Evolutionary conservation across 2,797 vertebrate genomes (phyloP).

Genomic region (Lacerta agilis): DNA sequence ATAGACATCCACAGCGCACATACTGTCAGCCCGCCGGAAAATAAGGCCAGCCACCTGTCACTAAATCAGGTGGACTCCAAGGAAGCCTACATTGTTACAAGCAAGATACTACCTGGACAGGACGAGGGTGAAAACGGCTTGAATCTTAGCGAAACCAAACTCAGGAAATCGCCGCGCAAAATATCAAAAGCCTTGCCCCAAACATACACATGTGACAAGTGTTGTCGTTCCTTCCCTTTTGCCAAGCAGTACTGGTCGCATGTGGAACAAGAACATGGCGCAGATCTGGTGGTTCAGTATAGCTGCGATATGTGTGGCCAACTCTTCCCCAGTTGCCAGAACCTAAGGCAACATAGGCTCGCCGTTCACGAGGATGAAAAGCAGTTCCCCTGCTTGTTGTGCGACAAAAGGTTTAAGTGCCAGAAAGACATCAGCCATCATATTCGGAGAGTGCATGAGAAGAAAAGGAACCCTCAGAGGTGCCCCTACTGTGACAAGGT

Average conservation of each 20-base stretch:
- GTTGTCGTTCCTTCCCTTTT: conserved; percentile 17
- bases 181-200: background rate
- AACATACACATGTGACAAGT: background rate
- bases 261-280: conserved; percentile 25
- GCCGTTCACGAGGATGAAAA: background rate
- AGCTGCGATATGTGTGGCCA: conserved; percentile 50
- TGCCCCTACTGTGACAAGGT: conserved; percentile 66
- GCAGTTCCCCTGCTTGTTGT: conserved; percentile 50
- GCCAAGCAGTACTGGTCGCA: conserved; percentile 37
- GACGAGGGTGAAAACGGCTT: conserved; percentile 27
- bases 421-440: conserved; percentile 45
- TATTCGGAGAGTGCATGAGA: conserved; percentile 12
- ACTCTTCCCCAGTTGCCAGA: conserved; percentile 51
- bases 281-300: conserved; percentile 33
- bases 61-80: background rate
- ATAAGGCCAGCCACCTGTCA: fast-evolving
- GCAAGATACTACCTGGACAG: background rate
- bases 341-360: conserved; percentile 53
- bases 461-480: conserved; percentile 3
- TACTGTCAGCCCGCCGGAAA: fast-evolving
- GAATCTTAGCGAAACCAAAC: background rate
- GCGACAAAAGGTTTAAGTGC: conserved; percentile 51
- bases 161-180: background rate
- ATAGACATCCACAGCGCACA: fast-evolving
- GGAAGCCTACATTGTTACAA: conserved; percentile 25